phyloP scores from a whole-genome alignment of 2,888 invertebrate species.

The Eulithis testata region DNA sequence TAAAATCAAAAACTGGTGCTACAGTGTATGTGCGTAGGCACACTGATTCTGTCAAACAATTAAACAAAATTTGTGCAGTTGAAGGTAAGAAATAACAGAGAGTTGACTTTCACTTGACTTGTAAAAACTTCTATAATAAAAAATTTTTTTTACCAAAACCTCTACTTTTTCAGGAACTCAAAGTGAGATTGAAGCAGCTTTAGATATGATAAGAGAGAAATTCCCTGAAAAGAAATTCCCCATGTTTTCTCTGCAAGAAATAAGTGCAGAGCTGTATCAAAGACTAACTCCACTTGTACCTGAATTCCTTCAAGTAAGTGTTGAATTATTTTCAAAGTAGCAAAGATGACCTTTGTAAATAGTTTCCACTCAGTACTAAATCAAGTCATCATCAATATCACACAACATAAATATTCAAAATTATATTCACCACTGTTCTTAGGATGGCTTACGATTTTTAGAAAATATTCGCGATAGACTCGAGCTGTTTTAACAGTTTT shows the following conservation, averaged over 20 bases:
- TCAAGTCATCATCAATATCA: too few species aligned
- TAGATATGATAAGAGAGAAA: conserved; percentile 93
- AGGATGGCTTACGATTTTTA: too few species aligned
- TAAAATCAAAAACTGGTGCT: conserved; percentile 91
- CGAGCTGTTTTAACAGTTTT: too few species aligned
- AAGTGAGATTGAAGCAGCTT: conserved; percentile 91
- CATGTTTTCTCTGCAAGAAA: conserved; percentile 88
- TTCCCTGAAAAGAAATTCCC: conserved; percentile 93
- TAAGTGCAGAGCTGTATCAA: conserved; percentile 81
- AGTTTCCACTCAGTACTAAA: too few species aligned
- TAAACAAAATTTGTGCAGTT: conserved; percentile 90
- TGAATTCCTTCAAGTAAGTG: conserved; percentile 84
- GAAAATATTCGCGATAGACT: too few species aligned
- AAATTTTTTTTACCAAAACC: neutral
- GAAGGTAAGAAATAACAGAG: conserved; percentile 83
- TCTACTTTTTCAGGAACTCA: conserved; percentile 85
- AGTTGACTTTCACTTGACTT: neutral
- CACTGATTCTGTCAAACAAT: conserved; percentile 87
- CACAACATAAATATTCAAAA: too few species aligned
- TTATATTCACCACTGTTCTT: too few species aligned
- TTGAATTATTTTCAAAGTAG: neutral
- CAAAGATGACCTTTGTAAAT: too few species aligned
- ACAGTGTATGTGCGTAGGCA: conserved; percentile 91
- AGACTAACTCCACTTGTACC: conserved; percentile 79
- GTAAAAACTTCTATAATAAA: too few species aligned